Base-by-base conservation (phyloP, 2,888 invertebrate species). In the Limulus polyphemus region DNA sequence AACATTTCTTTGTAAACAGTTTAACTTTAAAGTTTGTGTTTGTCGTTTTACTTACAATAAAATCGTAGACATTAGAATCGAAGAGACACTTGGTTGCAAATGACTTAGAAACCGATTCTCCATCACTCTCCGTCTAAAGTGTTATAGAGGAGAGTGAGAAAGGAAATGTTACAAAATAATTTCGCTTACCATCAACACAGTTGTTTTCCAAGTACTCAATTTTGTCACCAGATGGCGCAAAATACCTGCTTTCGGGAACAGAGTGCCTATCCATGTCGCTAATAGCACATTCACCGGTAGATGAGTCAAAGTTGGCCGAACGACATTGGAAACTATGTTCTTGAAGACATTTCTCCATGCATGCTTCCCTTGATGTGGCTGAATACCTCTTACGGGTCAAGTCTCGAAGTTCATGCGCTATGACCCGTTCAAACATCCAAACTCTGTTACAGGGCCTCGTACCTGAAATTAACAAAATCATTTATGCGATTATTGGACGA, bases 381-480 rank as follows among this genome's bases (percentile, higher is more conserved):
- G 57, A 58, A 11, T 62, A 59, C 3, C 55, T 85, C 77, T 83
- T 84, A 50, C 69, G 69, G 73, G 84, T 83, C 76, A 86, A 84
- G 69, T 88, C 87, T 74, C 83, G 83, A 69, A 93, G 83, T 74
- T 86, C 83, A 78, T 89, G 88, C 73, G 88, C 89, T 75, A 89
- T 88, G 62, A 93, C 92, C 72, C 92, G 83, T 80, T 93, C 93
- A 79, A 91, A 90, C 79, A 90, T 90, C 93, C 93, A 93, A 62
- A 91, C 90, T 69, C 90, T 81, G 74, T 89, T 88, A 79, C 92
- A 92, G 5, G 52, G 49, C 52, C 14, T 16, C 7, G 54, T 3
- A 1, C 54, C 54, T 54, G 32, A 32, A 32, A 54, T 4, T 17
- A 54, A 17, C 12, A 11, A 54, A 54, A 54, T 11, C 3, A 32